phyloP scores from a whole-genome alignment of 2,888 invertebrate genomes.

The Latheticus oryzae region DNA sequence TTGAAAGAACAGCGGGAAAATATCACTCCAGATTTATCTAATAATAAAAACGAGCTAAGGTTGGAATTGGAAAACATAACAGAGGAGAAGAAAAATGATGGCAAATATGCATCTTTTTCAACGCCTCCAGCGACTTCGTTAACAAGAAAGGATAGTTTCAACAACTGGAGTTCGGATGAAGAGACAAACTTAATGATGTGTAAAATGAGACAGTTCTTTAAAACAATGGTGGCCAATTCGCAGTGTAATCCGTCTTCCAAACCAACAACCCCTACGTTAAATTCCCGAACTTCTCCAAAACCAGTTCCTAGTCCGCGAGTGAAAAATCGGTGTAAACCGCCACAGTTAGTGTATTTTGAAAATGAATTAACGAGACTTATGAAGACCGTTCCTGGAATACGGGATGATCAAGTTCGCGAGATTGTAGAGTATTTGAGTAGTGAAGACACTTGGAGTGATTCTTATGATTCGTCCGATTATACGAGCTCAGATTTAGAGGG shows the following conservation, averaged over 20 bases:
- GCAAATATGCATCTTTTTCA: slow-evolving; percentile 56
- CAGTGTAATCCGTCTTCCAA: slow-evolving; percentile 67
- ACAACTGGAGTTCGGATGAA: slow-evolving; percentile 94
- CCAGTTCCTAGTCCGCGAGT: slow-evolving; percentile 72
- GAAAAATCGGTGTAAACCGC: slow-evolving; percentile 78
- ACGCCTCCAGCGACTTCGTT: slow-evolving; percentile 72
- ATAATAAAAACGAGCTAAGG: slow-evolving; percentile 58
- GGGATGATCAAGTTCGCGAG: slow-evolving; percentile 90
- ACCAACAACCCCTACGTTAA: slow-evolving; percentile 66
- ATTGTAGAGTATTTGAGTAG: slow-evolving; percentile 93
- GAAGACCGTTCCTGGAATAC: slow-evolving; percentile 93
- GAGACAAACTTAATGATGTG: slow-evolving; percentile 96
- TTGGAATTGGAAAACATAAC: slow-evolving; percentile 71
- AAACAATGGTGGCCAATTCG: slow-evolving; percentile 83
- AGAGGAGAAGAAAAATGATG: slow-evolving; percentile 71
- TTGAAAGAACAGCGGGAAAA: slow-evolving; percentile 74
- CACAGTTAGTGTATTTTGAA: slow-evolving; percentile 89
- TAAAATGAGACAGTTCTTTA: slow-evolving; percentile 92
- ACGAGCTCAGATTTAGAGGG: slow-evolving; percentile 89
- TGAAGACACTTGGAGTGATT: slow-evolving; percentile 94
- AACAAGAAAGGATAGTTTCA: slow-evolving; percentile 89
- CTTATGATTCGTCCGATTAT: slow-evolving; percentile 92
- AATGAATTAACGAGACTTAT: slow-evolving; percentile 88
- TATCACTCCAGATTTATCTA: slow-evolving; percentile 55
- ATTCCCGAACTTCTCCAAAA: slow-evolving; percentile 58